Percentiles rank a stretch among this genome's conserved stretches.
These are phyloP conservation scores for Etheostoma perlongum DNA, from an alignment of 2,797 vertebrate species.

Conservation along the genomic window DNA sequence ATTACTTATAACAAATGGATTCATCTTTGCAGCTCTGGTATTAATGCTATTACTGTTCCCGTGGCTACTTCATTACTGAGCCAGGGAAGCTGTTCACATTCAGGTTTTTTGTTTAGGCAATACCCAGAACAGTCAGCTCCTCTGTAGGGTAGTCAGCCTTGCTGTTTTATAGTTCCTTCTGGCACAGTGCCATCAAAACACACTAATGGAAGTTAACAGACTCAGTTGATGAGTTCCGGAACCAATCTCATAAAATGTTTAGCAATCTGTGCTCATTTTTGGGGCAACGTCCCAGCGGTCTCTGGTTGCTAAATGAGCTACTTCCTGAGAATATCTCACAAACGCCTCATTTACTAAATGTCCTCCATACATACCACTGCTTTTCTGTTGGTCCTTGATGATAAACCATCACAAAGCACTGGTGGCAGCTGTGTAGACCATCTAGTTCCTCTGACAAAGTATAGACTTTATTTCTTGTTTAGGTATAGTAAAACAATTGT, in stretches of 20 bases:
- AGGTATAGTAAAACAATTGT: constrained; percentile 5
- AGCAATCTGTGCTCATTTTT: constrained; percentile 3
- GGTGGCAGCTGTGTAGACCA: constrained; percentile 15
- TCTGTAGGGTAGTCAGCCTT: constrained; percentile 27
- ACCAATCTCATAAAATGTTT: constrained; percentile 28
- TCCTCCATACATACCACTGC: constrained; percentile 5
- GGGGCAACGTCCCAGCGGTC: constrained; percentile 16
- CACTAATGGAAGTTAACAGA: constrained; percentile 41
- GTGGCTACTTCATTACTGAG: constrained; percentile 23
- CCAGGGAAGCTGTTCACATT: constrained; percentile 31
- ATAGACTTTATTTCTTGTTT: constrained; percentile 24
- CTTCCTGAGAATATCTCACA: constrained; percentile 29
- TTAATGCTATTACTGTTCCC: constrained; percentile 24
- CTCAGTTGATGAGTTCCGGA: constrained; percentile 37
- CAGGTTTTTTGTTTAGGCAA: constrained; percentile 27
- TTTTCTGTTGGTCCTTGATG: constrained; percentile 26
- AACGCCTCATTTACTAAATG: constrained; percentile 44
- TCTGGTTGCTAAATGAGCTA: constrained; percentile 4
- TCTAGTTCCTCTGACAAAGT: not conserved
- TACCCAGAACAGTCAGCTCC: constrained; percentile 25
- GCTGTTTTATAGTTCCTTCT: constrained; percentile 36
- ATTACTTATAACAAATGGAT: too few relatives aligned
- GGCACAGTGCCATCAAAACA: constrained; percentile 34
- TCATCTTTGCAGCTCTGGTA: not conserved
- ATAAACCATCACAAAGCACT: constrained; percentile 28